Evolutionary conservation across 2,888 invertebrate species (phyloP), one percentile per base, ranked within the genome.

Genomic region (Acronicta alni): DNA sequence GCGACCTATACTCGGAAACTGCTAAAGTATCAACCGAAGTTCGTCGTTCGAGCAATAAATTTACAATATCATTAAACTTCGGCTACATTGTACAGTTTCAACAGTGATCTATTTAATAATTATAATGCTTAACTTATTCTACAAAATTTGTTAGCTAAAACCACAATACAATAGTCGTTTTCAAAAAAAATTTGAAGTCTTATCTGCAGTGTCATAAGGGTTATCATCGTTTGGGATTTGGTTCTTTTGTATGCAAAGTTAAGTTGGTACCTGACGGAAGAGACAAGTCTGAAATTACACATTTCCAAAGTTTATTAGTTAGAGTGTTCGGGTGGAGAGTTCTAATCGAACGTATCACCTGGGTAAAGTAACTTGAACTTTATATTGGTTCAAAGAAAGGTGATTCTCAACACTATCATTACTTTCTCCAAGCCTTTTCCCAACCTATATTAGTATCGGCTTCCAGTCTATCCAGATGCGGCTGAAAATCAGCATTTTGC

Each of bases 231-330:
- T 45, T 65, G 35, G 4, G 12, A 14, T 17, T 41, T 12, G 35
- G 26, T 6, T 17, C 15, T 15, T 46, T 41, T 44, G 9, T 37
- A 32, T 39, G 60, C 20, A 58, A 57, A 57, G n/a, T 61, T 47
- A 67, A 57, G 20, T 65, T 71, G 45, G 57, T 63, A 43, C 20
- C 52, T 53, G 43, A 60, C 59, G 71, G 75, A 73, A 71, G 79
- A 73, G 75, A 75, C 77, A 77, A 77, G 79, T 65, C 71, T 71
- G 67, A 73, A 74, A 75, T 77, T 81, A 80, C 73, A 77, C 70
- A 67, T 77, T 77, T 70, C 65, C 71, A 71, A 81, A 80, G 77
- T 81, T 82, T 81, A 80, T 79, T 79, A 81, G 73, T 79, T 79
- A 72, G 62, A 71, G 62, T 72, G 75, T 75, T 62, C 62, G 43